Conservation (phyloP, 2,888 invertebrate genomes). For the Euzophera pinguis region DNA sequence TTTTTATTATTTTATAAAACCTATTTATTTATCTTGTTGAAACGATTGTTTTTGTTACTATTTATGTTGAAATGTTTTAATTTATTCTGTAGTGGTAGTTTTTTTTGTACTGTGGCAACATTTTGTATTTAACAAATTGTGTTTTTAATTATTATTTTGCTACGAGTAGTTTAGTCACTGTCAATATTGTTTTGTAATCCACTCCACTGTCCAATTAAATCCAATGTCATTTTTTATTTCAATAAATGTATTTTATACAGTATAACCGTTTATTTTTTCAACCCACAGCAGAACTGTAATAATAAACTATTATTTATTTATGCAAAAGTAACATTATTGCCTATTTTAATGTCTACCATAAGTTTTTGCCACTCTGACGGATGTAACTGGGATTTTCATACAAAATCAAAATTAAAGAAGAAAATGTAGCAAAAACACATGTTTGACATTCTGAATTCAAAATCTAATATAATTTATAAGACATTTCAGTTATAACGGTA, state of each 20-base stretch:
- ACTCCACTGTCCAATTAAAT: constrained; percentile 60
- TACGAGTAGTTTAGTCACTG: constrained; percentile 68
- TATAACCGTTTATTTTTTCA: constrained; percentile 49
- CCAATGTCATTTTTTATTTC: constrained; percentile 78
- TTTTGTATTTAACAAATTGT: constrained; percentile 54
- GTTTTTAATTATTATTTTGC: constrained; percentile 46
- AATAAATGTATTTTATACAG: constrained; percentile 72
- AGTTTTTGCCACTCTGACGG: too few species aligned
- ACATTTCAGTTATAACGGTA: too few species aligned
- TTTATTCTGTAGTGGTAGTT: constrained; percentile 71
- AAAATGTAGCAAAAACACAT: too few species aligned
- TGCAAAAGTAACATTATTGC: too few species aligned
- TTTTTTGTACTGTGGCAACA: constrained; percentile 52
- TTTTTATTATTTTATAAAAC: constrained; percentile 65
- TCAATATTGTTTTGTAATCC: constrained; percentile 77
- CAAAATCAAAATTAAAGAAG: too few species aligned
- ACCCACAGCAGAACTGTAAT: constrained; percentile 9
- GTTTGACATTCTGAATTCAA: too few species aligned
- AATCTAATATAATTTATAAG: too few species aligned
- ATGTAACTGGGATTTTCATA: too few species aligned
- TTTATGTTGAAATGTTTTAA: constrained; percentile 74
- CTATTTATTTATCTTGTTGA: constrained; percentile 75
- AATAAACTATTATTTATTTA: not conserved
- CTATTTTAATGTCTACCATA: too few species aligned
- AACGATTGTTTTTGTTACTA: constrained; percentile 69